Evolutionary conservation across 2,113 vertebrate genomes (phyloP).

Genomic region (Lichenostomus cassidix): DNA sequence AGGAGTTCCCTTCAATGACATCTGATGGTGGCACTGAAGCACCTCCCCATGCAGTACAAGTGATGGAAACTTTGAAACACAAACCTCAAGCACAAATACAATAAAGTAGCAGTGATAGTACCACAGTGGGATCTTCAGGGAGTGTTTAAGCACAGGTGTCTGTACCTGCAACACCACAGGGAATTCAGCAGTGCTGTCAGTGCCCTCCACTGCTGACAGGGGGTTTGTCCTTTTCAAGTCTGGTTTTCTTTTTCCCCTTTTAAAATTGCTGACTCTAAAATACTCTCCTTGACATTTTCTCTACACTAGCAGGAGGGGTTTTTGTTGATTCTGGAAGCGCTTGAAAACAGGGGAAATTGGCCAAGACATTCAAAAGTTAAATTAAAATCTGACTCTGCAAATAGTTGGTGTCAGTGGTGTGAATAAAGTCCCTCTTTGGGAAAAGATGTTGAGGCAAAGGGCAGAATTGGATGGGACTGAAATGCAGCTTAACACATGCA

Average conservation of each 20-base stretch:
- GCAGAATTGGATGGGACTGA: background rate
- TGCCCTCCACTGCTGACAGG: background rate
- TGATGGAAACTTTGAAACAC: background rate
- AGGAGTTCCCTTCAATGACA: background rate
- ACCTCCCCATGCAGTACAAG: fast-evolving
- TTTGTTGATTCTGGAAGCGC: slow-evolving; percentile 35
- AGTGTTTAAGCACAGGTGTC: background rate
- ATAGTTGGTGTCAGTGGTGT: slow-evolving; percentile 5
- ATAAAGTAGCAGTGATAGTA: background rate
- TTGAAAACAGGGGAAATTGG: slow-evolving; percentile 14
- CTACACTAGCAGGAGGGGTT: background rate
- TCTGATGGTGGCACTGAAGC: background rate
- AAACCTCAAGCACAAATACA: background rate
- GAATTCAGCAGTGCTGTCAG: background rate
- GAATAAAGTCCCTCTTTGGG: background rate
- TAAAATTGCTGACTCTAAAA: slow-evolving; percentile 3
- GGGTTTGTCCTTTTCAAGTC: background rate
- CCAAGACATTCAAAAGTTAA: slow-evolving; percentile 38
- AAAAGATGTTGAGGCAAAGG: background rate
- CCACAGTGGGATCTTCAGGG: background rate
- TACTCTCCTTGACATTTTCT: slow-evolving; percentile 41
- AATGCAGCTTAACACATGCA: background rate
- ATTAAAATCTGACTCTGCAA: slow-evolving; percentile 48
- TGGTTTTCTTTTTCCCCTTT: background rate
- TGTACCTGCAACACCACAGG: background rate